phyloP scores from a whole-genome alignment of 2,888 invertebrate species.

The Heteromurus nitidus region DNA sequence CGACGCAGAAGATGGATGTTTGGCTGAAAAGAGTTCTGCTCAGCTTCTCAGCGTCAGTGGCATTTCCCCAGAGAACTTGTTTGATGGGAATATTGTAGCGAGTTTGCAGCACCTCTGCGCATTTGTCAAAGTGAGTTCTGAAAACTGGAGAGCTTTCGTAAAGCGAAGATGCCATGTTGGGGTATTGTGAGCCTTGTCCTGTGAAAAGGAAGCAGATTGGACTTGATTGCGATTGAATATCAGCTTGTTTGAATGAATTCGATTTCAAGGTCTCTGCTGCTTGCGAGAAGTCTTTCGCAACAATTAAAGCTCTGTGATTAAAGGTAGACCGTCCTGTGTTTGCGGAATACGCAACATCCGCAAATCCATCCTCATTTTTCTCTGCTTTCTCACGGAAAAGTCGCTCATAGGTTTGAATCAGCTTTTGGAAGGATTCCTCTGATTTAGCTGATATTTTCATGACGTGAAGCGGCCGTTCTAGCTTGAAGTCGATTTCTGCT shows the following conservation, averaged over 20 bases:
- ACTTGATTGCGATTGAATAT: no score
- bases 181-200: no score
- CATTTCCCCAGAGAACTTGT: no score
- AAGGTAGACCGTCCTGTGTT: neutral
- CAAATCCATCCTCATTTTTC: no score
- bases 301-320: neutral
- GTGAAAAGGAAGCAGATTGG: constrained; percentile 7
- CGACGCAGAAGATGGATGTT: no score
- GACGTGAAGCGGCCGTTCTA: neutral
- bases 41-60: no score
- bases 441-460: neutral
- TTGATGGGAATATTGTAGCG: no score
- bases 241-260: no score
- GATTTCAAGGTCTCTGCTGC: no score
- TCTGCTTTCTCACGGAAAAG: neutral
- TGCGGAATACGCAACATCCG: neutral
- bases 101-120: neutral
- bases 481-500: neutral
- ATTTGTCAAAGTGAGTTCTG: neutral
- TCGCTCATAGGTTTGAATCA: neutral
- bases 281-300: neutral
- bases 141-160: neutral
- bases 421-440: neutral
- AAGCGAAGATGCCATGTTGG: no score
- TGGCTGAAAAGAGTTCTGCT: no score